Conservation (phyloP, 2,888 invertebrate genomes). For the Tachystola acroxantha region DNA sequence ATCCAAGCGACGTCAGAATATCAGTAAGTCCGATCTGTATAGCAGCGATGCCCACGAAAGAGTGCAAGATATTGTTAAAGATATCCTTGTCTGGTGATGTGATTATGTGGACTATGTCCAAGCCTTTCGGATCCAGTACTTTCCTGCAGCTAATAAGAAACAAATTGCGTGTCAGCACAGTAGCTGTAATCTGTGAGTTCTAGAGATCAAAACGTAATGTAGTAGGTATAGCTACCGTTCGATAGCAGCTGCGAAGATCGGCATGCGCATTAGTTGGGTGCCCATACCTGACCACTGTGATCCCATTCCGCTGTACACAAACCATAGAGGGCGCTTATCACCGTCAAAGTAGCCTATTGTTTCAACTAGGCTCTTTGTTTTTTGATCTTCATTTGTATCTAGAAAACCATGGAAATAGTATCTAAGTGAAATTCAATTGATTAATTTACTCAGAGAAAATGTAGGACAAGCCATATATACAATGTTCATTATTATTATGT, state of each 20-base stretch:
- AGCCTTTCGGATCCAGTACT: conserved; percentile 76
- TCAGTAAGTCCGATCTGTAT: conserved; percentile 81
- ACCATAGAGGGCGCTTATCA: conserved; percentile 76
- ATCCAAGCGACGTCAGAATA: conserved; percentile 76
- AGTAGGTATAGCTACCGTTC: no score
- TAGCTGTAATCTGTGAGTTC: no score
- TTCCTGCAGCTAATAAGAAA: conserved; percentile 68
- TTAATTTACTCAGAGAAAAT: no score
- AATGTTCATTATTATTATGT: no score
- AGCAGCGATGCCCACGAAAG: conserved; percentile 87
- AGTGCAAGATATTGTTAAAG: conserved; percentile 81
- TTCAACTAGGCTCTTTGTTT: conserved; percentile 30
- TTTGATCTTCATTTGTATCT: conserved; percentile 31
- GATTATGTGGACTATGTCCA: conserved; percentile 81
- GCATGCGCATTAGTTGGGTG: conserved; percentile 77
- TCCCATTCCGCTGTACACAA: conserved; percentile 85
- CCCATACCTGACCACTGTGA: conserved; percentile 84
- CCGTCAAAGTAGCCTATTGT: conserved; percentile 36
- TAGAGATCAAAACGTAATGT: no score
- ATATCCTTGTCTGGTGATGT: conserved; percentile 78
- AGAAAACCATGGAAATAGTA: neutral
- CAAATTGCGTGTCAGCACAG: neutral
- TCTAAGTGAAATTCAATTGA: no score
- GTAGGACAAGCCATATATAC: no score
- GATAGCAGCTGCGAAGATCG: conserved; percentile 75